These are phyloP conservation scores for Hystrix brachyura DNA, from an alignment of 2,113 vertebrate genomes.

Conservation along the genomic window DNA sequence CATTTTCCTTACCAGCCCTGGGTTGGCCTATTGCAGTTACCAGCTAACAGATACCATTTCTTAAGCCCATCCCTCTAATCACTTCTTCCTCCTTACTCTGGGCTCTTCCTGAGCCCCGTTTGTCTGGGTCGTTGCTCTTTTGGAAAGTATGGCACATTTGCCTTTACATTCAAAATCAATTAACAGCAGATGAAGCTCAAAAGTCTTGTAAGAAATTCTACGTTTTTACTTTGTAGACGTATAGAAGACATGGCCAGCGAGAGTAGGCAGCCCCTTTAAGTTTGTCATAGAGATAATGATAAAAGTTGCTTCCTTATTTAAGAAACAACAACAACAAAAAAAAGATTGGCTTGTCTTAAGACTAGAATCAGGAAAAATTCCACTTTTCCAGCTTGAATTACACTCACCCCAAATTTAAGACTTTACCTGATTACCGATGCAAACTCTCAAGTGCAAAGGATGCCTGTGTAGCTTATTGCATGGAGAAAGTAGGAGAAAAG, in stretches of 20 bases:
- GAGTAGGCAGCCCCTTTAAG: background rate
- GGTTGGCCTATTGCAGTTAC: background rate
- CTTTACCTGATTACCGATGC: background rate
- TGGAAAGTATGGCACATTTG: background rate
- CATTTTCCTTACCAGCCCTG: background rate
- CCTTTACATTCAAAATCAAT: background rate
- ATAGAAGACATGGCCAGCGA: background rate
- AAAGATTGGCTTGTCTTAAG: background rate
- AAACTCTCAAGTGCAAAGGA: background rate
- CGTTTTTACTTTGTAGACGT: background rate
- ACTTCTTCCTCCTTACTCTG: rapidly evolving
- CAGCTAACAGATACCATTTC: background rate
- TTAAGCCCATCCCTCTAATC: background rate
- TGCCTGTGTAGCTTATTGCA: background rate
- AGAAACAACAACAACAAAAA: background rate
- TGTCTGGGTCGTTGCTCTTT: background rate
- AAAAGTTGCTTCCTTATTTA: background rate
- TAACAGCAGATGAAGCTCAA: background rate
- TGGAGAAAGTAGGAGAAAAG: background rate
- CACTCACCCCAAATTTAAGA: background rate
- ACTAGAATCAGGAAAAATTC: background rate
- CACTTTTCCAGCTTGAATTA: background rate
- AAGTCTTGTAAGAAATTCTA: constrained; percentile 1
- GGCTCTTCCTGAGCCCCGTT: background rate
- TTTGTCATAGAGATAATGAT: background rate